A percentile compares a stretch with the other conserved stretches of the same genome.
These are phyloP conservation scores for Listronotus oregonensis DNA, from an alignment of 1,140 invertebrate species.

Conservation along the genomic window DNA sequence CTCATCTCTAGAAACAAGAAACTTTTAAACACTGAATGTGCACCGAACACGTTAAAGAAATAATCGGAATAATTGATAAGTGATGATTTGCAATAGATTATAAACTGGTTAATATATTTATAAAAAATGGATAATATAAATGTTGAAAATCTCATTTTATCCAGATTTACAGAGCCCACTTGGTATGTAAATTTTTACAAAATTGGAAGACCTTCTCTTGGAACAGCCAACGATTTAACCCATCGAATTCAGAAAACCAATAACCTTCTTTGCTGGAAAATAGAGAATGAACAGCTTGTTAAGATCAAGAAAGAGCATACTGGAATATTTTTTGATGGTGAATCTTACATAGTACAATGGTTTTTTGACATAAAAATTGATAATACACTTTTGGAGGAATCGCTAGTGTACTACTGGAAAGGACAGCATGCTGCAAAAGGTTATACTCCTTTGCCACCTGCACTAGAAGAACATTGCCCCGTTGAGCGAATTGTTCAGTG, in stretches of 20 bases:
- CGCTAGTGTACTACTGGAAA: slow-evolving; percentile 40
- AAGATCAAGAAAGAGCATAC: slow-evolving; percentile 6
- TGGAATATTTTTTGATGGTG: slow-evolving; percentile 31
- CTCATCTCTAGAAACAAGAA: no score
- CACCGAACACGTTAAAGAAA: no score
- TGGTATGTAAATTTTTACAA: slow-evolving; percentile 23
- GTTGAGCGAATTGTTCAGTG: slow-evolving; percentile 42
- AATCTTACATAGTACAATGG: slow-evolving; percentile 41
- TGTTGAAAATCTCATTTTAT: slow-evolving; percentile 12
- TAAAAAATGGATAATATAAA: slow-evolving; percentile 12
- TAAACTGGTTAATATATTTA: no score
- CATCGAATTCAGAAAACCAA: slow-evolving; percentile 29
- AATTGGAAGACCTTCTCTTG: slow-evolving; percentile 14
- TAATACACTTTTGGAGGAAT: slow-evolving; percentile 19
- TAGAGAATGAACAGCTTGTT: slow-evolving; percentile 26
- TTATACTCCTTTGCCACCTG: slow-evolving; percentile 37
- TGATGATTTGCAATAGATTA: no score
- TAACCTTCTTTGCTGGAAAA: slow-evolving; percentile 35
- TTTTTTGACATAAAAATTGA: slow-evolving; percentile 33
- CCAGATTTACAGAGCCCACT: slow-evolving; percentile 16
- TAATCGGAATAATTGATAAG: no score
- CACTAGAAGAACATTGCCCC: slow-evolving; percentile 34
- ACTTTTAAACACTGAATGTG: no score
- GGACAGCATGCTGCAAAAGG: slow-evolving; percentile 38
- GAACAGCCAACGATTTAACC: slow-evolving; percentile 5